Base-by-base conservation (phyloP, 2,888 invertebrate genomes). In the Lacanobia wlatinum region DNA sequence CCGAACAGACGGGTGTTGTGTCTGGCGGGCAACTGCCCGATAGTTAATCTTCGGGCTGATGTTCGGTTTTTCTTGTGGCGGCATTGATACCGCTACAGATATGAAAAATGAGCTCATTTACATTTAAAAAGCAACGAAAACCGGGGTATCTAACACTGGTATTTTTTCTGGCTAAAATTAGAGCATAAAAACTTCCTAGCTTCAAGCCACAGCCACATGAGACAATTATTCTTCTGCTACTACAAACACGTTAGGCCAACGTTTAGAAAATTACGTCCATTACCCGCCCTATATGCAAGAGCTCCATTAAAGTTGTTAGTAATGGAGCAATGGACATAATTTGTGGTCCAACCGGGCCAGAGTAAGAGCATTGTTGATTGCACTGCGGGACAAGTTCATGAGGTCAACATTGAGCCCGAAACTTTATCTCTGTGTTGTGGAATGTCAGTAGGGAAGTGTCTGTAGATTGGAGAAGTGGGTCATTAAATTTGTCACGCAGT, bases 351-450 rank as follows among this genome's bases (percentile, higher is more conserved):
- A 12, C 52, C 5, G 59, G 63, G 63, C 53, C 59, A 23, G 55
- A 18, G 69, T 66, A 61, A 58, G 66, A 82, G 56, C 82, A 70
- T 80, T 73, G 82, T 80, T 82, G 73, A 82, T 82, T 82, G 72
- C 63, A 82, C 43, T 63, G 34, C 59, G 55, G 69, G 43, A 46
- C 63, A 58, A 73, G 69, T 82, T 80, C 69, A 72, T 52, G 78
- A 48, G 80, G 78, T 78, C 72, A 68, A 52, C 58, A 55, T 65
- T 65, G 63, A 74, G 34, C 60, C 40, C 28, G 7, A 62, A 70
- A 67, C 48, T 71, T 70, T 48, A 73, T 76, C 58, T 53, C 38
- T 40, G 46, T 52, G 16, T 38, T 43, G 16, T 38, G 43, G 76
- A 59, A 76, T 76, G 38, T 48, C n/a, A 76, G 38, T 21, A 14